Base-by-base conservation (phyloP, 2,888 invertebrate species). In the Archips xylosteana region DNA sequence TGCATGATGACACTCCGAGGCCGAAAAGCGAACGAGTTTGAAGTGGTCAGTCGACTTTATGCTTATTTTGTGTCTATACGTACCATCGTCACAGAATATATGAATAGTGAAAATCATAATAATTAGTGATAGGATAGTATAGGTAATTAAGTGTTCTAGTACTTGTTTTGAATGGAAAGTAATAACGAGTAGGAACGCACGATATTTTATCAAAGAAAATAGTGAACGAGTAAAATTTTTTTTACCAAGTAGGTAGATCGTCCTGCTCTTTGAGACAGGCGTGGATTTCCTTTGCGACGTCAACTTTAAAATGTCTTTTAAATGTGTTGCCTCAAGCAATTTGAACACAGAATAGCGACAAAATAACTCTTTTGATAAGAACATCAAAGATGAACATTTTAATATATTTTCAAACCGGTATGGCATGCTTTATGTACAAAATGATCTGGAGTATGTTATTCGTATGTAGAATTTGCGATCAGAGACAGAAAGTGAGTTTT, bases 301-400 rank as follows among this genome's bases (percentile, higher is more conserved):
- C 32, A 32, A 32, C 32, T 57, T 32, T 32, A 57, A 57, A 57
- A 57, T 32, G 51, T n/a, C 23, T 54, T 54, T 54, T 15, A 54
- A 54, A 57, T 32, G n/a, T 64, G 47, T 49, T 32, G 36, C 65
- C 32, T 51, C 15, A 39, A 49, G 23, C n/a, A 51, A 36, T 49
- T 34, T 51, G 34, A 2, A 15, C 2, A 62, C n/a, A 6, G 51
- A 54, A 67, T 36, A 62, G 34, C 60, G 49, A 51, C 61, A 54
- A 34, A 54, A 71, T 71, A 67, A 67, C 62, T 57, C 72, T 54
- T 47, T 67, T 67, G 62, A 54, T 23, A 47, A 12, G 9, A 13
- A 62, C 57, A 45, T 72, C 67, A 67, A 67, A 72, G 67, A 71
- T 54, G 51, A 23, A 10, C 62, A 45, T 45, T 65, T 51, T 36